Percentiles rank a stretch among this genome's conserved stretches.
Evolutionary conservation across 64 coral and sea anemone genomes (phyloP).

Genomic region (Montipora capricornis): DNA sequence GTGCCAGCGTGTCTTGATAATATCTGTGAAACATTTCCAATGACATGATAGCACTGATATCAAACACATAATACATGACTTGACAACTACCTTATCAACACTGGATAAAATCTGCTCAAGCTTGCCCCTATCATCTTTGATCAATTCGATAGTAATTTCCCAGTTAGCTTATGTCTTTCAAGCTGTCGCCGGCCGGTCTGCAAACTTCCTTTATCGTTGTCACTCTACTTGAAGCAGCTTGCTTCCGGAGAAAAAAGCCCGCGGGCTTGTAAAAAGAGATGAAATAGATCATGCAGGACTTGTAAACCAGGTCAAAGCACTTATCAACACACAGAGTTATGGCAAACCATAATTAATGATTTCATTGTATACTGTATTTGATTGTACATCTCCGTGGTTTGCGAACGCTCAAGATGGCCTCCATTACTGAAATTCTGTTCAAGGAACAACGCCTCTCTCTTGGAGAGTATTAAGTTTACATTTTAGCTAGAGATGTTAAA

Average conservation of each 20-base stretch:
- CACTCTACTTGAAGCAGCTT: slow-evolving; percentile 4
- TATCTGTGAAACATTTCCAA: not conserved
- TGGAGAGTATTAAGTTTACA: no score
- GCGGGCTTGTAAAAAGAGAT: not conserved
- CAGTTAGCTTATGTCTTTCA: slow-evolving; percentile 40
- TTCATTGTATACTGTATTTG: no score
- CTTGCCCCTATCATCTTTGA: slow-evolving; percentile 31
- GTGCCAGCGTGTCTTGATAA: slow-evolving; percentile 43
- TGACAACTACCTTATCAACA: slow-evolving; percentile 8
- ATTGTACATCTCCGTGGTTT: no score
- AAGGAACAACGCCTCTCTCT: not conserved
- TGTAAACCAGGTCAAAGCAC: not conserved
- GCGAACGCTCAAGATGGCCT: not conserved
- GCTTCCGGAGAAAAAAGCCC: not conserved
- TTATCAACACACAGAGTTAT: not conserved
- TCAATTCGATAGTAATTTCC: slow-evolving; percentile 48
- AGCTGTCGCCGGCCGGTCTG: slow-evolving; percentile 49
- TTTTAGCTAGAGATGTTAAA: no score
- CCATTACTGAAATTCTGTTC: not conserved
- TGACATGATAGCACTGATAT: slow-evolving; percentile 25
- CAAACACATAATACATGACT: not conserved
- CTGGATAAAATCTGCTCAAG: not conserved
- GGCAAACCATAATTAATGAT: not conserved
- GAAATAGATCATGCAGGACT: not conserved
- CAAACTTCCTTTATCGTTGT: slow-evolving; percentile 20